Percentiles rank a stretch among this genome's conserved stretches.
These are phyloP conservation scores for Exephanes ischioxanthus DNA, from an alignment of 2,888 invertebrate species.

Conservation along the genomic window DNA sequence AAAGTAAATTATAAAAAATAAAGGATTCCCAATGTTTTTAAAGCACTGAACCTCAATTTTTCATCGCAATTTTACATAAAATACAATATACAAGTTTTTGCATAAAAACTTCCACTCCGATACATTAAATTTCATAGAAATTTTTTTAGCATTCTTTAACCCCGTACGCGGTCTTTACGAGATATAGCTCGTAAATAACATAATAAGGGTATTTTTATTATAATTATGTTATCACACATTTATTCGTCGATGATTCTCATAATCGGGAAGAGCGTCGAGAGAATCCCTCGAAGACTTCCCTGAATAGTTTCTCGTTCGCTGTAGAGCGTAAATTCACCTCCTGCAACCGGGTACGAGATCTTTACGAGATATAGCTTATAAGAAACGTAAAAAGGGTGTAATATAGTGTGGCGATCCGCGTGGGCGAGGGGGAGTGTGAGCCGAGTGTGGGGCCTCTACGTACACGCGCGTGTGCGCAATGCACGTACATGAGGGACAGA, in stretches of 20 bases:
- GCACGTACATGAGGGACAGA: not conserved
- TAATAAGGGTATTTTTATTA: too few species aligned
- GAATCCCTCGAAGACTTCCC: slow-evolving; percentile 13
- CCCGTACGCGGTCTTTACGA: too few species aligned
- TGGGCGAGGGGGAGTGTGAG: slow-evolving; percentile 30
- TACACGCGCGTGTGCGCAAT: not conserved
- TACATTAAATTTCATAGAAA: too few species aligned
- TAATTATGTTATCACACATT: not conserved
- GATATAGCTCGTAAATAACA: too few species aligned
- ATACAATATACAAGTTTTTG: too few species aligned
- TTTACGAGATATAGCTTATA: slow-evolving; percentile 35
- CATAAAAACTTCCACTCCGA: too few species aligned
- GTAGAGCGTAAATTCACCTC: slow-evolving; percentile 30
- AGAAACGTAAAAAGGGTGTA: slow-evolving; percentile 38
- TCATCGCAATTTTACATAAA: too few species aligned
- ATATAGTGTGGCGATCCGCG: slow-evolving; percentile 46
- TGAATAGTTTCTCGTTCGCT: slow-evolving; percentile 13
- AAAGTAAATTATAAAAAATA: too few species aligned
- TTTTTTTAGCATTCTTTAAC: too few species aligned
- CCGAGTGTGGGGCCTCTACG: not conserved
- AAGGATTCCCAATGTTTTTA: too few species aligned
- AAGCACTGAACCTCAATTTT: too few species aligned
- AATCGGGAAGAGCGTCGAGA: not conserved
- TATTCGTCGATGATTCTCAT: not conserved
- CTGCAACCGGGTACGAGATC: slow-evolving; percentile 20